These are phyloP conservation scores for Penelope pileata DNA, from an alignment of 2,113 vertebrate species.

Conservation along the genomic window DNA sequence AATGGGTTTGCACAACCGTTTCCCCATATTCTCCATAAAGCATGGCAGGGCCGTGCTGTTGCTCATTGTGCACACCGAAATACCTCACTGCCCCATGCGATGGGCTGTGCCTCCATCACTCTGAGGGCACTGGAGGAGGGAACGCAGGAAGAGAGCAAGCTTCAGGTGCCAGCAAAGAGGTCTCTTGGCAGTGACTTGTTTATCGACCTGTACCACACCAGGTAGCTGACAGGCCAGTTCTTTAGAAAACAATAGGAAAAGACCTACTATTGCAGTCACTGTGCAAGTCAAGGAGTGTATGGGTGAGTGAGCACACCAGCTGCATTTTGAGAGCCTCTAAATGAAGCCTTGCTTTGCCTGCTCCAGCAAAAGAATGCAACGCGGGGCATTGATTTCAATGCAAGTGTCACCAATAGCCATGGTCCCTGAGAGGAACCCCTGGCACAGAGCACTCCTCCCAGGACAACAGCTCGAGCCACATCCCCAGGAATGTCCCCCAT, in stretches of 20 bases:
- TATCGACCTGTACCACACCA: background rate
- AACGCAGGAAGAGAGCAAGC: rapidly evolving
- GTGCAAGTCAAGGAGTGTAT: background rate
- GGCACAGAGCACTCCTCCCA: background rate
- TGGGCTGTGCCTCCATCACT: rapidly evolving
- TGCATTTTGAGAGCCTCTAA: background rate
- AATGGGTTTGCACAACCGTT: background rate
- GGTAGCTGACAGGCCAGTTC: background rate
- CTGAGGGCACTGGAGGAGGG: background rate
- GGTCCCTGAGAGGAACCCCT: background rate
- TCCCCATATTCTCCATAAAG: background rate
- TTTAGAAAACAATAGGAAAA: background rate
- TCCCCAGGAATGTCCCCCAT: background rate
- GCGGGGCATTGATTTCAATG: no score
- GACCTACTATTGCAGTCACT: background rate
- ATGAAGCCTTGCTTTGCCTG: background rate
- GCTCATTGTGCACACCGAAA: background rate
- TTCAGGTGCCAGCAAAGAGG: background rate
- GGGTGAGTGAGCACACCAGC: no score
- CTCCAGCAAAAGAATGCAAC: background rate
- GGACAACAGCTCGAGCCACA: background rate
- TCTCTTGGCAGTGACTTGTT: background rate
- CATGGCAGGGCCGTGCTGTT: background rate
- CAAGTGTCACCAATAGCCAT: rapidly evolving
- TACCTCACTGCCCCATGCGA: background rate